Base-by-base conservation (phyloP, 2,113 vertebrate genomes). In the Uropsilus gracilis region DNA sequence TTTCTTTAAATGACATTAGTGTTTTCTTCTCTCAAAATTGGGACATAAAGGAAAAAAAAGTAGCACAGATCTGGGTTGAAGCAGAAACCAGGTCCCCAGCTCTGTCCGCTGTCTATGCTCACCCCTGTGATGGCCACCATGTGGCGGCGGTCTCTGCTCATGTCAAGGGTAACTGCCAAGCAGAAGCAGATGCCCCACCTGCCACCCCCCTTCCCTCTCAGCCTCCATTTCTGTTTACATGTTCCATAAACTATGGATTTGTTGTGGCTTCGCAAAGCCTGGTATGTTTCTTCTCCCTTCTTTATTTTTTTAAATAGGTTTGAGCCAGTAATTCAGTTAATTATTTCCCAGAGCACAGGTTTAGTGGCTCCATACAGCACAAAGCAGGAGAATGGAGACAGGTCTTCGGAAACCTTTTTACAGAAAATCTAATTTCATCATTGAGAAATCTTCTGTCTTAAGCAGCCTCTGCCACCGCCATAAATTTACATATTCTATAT, bases 371-470 rank as follows among this genome's bases (percentile, higher is more conserved):
- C 30, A 77, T 93, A 10, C 78, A 63, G 93, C 91, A 61, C 28
- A 14, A 89, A 26, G 69, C 84, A 44, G 81, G 87, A 73, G 64
- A 85, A 87, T 4, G 12, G 76, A 93, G 89, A 90, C 63, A 34
- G 64, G 86, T 83, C 93, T 73, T 95, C 34, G 1, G 90, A 95
- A n/a, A n/a, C 69, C 22, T 22, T 82, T 94, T 75, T 85, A 1
- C 0, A 95, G 97, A 97, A 92, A 94, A 96, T 91, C 1, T 18
- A 26, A 42, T 97, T 97, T 97, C 97, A 96, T 97, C 95, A 94
- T 91, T 86, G 96, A 97, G 92, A 91, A 97, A 86, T 94, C 89
- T 94, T 93, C 96, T 95, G 98, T 98, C 96, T 98, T 93, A 94
- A 96, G 93, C 95, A 94, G 95, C 89, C 86, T 37, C 53, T 22